Evolutionary conservation across 2,888 invertebrate species (phyloP), one percentile per base, ranked within the genome.

Genomic region (Zaprionus bogoriensis): DNA sequence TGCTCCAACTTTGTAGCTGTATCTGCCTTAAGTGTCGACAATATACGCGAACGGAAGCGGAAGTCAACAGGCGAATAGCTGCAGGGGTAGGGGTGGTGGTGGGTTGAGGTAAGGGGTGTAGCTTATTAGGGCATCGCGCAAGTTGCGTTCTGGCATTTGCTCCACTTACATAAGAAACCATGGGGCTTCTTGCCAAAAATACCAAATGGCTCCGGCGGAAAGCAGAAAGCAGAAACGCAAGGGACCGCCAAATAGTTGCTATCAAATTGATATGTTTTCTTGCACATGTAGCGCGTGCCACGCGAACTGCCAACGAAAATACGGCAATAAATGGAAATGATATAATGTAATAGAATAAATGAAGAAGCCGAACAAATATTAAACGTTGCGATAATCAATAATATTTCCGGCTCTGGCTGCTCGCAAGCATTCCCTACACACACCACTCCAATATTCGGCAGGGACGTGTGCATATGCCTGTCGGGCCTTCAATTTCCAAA

Each of bases 381-480:
- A 77, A 77, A 57, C 69, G 54, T 74, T 63, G 53, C 74, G 72
- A 82, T 82, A 82, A 82, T 82, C 82, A 86, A 86, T 86, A 82
- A 71, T 71, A 73, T 73, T 69, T 77, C 70, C 70, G 79, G 44
- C 17, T 62, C 30, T 42, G 27, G 27, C 59, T 60, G 59, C 54
- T 42, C 51, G 47, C 36, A 52, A 47, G 12, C 45, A 71, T 48
- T 42, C 42, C 48, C 38, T 23, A 32, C 23, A 28, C 51, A 30
- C 25, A 42, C 17, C 39, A 19, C n/a, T n/a, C 10, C 28, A 28
- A 36, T 7, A 47, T 23, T 25, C n/a, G n/a, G n/a, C n/a, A 36
- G 22, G 36, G 23, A 57, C 55, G 19, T 38, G 44, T 58, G 32
- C 63, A 64, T 54, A 39, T 59, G 58, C 54, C 73, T 63, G 54